These are phyloP conservation scores for Paralvinella palmiformis DNA, from an alignment of 1,140 invertebrate genomes.

Conservation along the genomic window DNA sequence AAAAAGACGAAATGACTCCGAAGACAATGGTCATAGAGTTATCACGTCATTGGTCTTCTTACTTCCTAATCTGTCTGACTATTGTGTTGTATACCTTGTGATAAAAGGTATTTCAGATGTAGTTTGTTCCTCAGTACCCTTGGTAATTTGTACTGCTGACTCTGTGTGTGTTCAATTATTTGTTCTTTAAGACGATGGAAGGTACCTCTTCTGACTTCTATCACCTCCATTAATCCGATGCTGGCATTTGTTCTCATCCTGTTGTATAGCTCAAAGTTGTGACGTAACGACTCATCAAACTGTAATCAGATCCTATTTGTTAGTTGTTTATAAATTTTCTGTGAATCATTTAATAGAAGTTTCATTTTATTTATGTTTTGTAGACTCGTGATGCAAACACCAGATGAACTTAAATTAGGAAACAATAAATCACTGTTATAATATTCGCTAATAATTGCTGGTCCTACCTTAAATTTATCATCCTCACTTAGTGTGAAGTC, in stretches of 20 bases:
- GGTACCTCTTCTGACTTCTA: slow-evolving; percentile 5
- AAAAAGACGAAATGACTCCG: too few relatives aligned
- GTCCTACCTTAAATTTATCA: not conserved
- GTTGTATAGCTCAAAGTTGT: slow-evolving; percentile 13
- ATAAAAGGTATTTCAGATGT: not conserved
- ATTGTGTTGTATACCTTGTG: not conserved
- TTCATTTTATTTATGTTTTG: not conserved
- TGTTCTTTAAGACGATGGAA: slow-evolving; percentile 3
- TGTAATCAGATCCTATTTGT: not conserved
- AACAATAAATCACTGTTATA: not conserved
- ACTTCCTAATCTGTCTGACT: too few relatives aligned
- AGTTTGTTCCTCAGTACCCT: not conserved
- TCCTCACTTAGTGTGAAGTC: not conserved
- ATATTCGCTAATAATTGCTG: not conserved
- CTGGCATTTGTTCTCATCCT: slow-evolving; percentile 7
- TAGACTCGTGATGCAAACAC: not conserved
- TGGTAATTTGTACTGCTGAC: slow-evolving; percentile 12
- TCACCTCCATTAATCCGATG: slow-evolving; percentile 13
- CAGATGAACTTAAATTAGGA: not conserved
- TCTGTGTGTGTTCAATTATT: slow-evolving; percentile 1
- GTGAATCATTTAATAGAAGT: not conserved
- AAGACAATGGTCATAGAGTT: too few relatives aligned
- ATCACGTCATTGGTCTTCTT: too few relatives aligned
- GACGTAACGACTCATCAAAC: slow-evolving; percentile 10
- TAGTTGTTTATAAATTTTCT: not conserved